Evolutionary conservation across 2,113 vertebrate species (phyloP), one percentile per base, ranked within the genome.

Genomic region (Antigone vipio): DNA sequence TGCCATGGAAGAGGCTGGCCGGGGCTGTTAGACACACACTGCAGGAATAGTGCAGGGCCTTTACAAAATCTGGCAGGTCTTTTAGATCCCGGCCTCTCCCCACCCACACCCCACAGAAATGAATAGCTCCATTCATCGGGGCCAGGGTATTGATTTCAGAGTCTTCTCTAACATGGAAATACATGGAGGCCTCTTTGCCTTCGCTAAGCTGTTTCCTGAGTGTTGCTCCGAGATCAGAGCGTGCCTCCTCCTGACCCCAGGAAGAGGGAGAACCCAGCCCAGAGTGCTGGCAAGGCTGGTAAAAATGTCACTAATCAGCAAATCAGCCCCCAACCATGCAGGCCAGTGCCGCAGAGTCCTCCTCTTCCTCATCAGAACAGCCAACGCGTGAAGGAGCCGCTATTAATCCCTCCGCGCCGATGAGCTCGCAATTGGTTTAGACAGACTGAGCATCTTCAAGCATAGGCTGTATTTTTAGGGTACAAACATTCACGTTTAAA

Each of bases 71-170:
- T 88, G 81, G 64, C 88, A 96, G 60, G 52, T 64, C 80, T 96
- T 91, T 91, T 30, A 77, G 60, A 84, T 92, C 55, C 71, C 73
- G 85, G 72, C 73, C 64, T 84, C 49, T 75, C 92, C 74, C 95
- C 91, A 72, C 15, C 72, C 88, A 93, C 90, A 66, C 73, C 55
- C 89, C 68, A 75, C 58, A 38, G 34, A 96, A 92, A 96, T 98
- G 97, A 98, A 98, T 97, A 95, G 88, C 66, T 92, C 94, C 87
- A 97, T 98, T 98, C 98, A 98, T 93, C 71, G 73, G 59, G 83
- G 55, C 44, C 26, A 11, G 75, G 90, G 89, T 95, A 96, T 95
- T 97, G 95, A 91, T 97, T 98, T 97, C 96, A 89, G 94, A 95
- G 95, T 94, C 93, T 64, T 96, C 86, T 93, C 92, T 97, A 98